Conservation (phyloP, 2,888 invertebrate genomes). For the Sycophila texana region DNA sequence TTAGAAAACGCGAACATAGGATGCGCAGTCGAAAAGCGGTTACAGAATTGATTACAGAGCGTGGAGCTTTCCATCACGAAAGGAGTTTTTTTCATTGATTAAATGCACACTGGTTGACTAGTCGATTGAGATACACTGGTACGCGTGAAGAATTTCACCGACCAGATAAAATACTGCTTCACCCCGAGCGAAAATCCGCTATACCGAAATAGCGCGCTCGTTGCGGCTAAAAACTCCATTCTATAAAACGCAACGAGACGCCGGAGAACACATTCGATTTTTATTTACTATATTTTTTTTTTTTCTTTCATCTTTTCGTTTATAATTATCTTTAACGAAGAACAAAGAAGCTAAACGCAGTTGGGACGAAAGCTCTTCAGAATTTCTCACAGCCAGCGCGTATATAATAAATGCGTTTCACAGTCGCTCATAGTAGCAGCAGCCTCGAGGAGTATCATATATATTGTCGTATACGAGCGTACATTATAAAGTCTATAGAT, state of each 20-base stretch:
- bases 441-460: conserved; percentile 15
- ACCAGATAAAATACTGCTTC: conserved; percentile 33
- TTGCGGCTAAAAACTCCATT: not conserved
- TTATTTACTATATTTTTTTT: not conserved
- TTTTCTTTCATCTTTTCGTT: not conserved
- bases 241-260: not conserved
- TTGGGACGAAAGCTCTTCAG: not conserved
- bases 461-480: not conserved
- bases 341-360: too few species aligned
- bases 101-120: conserved; percentile 61
- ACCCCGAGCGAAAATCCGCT: conserved; percentile 19
- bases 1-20: not conserved
- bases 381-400: conserved; percentile 42
- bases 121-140: conserved; percentile 49
- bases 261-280: not conserved
- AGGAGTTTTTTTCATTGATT: conserved; percentile 28
- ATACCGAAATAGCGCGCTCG: not conserved
- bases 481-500: not conserved
- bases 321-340: not conserved
- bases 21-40: not conserved
- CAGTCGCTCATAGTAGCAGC: not conserved
- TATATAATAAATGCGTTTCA: conserved; percentile 11
- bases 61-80: not conserved
- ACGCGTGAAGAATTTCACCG: not conserved
- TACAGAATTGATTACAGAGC: not conserved